Evolutionary conservation across 2,888 invertebrate species (phyloP), one percentile per base, ranked within the genome.

Genomic region (Drosophila histrio): DNA sequence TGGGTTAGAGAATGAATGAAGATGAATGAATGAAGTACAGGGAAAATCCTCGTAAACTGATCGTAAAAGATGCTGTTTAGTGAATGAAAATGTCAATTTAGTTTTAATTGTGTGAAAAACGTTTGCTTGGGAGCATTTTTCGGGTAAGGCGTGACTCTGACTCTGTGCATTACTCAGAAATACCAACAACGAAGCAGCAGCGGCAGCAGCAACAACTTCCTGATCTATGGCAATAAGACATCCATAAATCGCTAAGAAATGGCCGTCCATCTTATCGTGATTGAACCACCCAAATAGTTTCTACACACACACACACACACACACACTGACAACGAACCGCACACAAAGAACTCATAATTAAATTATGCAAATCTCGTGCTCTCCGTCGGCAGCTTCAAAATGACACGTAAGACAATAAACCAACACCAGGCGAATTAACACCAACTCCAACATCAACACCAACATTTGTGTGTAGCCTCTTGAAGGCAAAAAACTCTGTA

Each of bases 321-420:
- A 41, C 21, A 1, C 44, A 34, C 26, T 15, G 2, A 41, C 28
- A 41, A 39, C 47, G 17, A 54, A 34, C 30, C 50, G 34, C 71
- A 72, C 63, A 66, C 39, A 72, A 72, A 83, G 78, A 79, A 77
- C 70, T 76, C 79, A 88, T 87, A 88, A 88, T 87, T 82, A 84
- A 83, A 85, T 70, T 87, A 88, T 87, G 87, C 74, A 79, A 87
- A 87, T 88, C 64, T 69, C 38, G 65, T 62, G 67, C 78, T 67
- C 68, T 61, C 26, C 56, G 59, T 47, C 74, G 77, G 76, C 62
- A 73, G 34, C 79, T 64, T 80, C 80, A 73, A 76, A 82, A 64
- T 30, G 36, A 62, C 49, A 69, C 53, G 53, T 43, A 59, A 64
- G 43, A 66, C 65, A 68, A 71, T 74, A 70, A 76, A 76, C 15